phyloP scores from a whole-genome alignment of 2,888 invertebrate genomes.

The Zonitis immaculata region DNA sequence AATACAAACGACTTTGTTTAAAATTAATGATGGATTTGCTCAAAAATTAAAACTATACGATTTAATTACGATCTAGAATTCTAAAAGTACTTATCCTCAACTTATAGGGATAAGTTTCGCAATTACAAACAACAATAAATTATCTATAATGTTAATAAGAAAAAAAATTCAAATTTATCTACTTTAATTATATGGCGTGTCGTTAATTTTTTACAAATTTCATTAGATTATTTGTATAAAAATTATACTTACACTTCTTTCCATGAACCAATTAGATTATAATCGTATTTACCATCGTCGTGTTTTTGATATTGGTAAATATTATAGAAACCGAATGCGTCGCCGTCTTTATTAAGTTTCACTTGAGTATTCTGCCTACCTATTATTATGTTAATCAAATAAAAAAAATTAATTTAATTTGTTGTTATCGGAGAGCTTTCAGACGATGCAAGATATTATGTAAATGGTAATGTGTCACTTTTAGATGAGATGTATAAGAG shows the following conservation, averaged over 20 bases:
- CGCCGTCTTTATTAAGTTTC: slow-evolving; percentile 61
- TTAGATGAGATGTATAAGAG: slow-evolving; percentile 4
- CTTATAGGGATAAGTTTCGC: not conserved
- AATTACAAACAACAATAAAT: not conserved
- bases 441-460: not conserved
- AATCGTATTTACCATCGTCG: slow-evolving; percentile 54
- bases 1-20: too few relatives aligned
- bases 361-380: slow-evolving; percentile 44
- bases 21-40: not conserved
- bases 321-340: slow-evolving; percentile 64
- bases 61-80: too few relatives aligned
- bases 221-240: too few relatives aligned
- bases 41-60: not conserved
- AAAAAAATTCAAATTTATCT: not conserved
- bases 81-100: not conserved
- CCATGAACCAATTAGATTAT: slow-evolving; percentile 57
- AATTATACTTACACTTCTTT: slow-evolving; percentile 51
- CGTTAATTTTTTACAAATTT: not conserved
- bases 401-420: not conserved
- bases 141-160: not conserved
- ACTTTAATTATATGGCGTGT: not conserved
- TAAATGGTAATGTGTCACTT: slow-evolving; percentile 8
- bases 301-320: slow-evolving; percentile 63
- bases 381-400: slow-evolving; percentile 16
- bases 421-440: not conserved